Conservation (phyloP, 2,888 invertebrate genomes). For the Caenorhabditis imperialis region DNA sequence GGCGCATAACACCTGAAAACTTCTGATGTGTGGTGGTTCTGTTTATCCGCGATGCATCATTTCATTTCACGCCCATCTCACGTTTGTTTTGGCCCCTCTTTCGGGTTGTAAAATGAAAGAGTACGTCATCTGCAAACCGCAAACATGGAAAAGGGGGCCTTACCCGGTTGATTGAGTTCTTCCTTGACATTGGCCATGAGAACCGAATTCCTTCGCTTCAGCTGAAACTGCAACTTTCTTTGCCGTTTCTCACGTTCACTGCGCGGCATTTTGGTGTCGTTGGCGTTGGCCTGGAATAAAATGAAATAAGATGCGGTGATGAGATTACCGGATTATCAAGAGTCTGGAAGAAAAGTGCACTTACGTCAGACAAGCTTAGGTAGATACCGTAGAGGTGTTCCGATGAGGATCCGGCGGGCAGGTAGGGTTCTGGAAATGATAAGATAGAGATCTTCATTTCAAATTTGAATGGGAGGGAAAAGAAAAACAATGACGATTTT, state of each 20-base stretch:
- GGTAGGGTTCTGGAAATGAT: constrained; percentile 39
- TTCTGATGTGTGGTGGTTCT: background rate
- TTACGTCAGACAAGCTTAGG: constrained; percentile 39
- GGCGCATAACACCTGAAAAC: constrained; percentile 24
- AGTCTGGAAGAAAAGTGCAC: constrained; percentile 5
- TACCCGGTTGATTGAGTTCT: constrained; percentile 18
- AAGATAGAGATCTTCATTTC: no score
- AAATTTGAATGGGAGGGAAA: no score
- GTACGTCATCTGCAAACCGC: background rate
- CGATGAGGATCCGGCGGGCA: constrained; percentile 14
- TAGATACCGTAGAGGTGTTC: constrained; percentile 43
- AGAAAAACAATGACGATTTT: no score
- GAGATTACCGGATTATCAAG: background rate
- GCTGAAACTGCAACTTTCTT: constrained; percentile 39
- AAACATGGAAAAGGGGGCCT: constrained; percentile 4
- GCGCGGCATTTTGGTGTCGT: constrained; percentile 41
- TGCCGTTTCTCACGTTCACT: constrained; percentile 40
- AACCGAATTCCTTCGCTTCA: constrained; percentile 44
- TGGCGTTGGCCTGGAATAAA: constrained; percentile 35
- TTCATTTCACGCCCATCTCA: constrained; percentile 9
- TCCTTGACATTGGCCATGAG: constrained; percentile 47
- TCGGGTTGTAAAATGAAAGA: constrained; percentile 10
- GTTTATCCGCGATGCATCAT: background rate
- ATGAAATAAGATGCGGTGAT: background rate
- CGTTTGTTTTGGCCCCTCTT: constrained; percentile 33